phyloP scores from a whole-genome alignment of 2,113 vertebrate species.

The Rhodinocichla rosea region DNA sequence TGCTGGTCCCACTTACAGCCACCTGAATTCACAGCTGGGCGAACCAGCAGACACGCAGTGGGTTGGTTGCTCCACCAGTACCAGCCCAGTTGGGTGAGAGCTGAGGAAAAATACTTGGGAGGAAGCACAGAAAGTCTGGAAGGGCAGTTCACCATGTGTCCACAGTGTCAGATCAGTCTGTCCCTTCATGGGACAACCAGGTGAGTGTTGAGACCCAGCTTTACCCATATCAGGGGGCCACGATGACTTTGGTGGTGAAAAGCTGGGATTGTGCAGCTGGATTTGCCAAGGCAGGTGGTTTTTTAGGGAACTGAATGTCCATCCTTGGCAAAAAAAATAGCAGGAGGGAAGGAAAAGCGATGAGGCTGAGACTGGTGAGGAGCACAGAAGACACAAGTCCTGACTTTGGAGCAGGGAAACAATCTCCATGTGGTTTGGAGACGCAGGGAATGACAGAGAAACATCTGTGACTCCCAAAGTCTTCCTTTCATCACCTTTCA shows the following conservation, averaged over 20 bases:
- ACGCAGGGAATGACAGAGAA: not conserved
- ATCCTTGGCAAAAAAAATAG: not conserved
- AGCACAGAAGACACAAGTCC: accelerated
- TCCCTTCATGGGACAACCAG: not conserved
- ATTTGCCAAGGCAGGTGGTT: not conserved
- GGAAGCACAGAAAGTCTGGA: not conserved
- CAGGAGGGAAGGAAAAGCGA: not conserved
- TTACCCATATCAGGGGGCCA: not conserved
- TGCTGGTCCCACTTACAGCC: accelerated
- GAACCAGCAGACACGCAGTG: not conserved
- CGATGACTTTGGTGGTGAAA: not conserved
- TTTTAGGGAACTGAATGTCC: not conserved
- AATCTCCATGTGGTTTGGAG: not conserved
- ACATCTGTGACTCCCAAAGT: not conserved
- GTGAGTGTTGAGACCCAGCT: accelerated
- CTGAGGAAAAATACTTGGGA: not conserved
- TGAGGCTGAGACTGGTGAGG: not conserved
- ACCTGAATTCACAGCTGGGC: not conserved
- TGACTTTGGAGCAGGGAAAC: not conserved
- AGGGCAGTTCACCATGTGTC: accelerated
- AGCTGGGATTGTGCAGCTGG: not conserved
- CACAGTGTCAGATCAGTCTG: accelerated
- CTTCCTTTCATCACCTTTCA: slow-evolving; percentile 7
- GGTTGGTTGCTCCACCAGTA: not conserved
- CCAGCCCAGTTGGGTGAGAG: not conserved